phyloP scores from a whole-genome alignment of 2,113 vertebrate genomes.

The Grammomys surdaster region DNA sequence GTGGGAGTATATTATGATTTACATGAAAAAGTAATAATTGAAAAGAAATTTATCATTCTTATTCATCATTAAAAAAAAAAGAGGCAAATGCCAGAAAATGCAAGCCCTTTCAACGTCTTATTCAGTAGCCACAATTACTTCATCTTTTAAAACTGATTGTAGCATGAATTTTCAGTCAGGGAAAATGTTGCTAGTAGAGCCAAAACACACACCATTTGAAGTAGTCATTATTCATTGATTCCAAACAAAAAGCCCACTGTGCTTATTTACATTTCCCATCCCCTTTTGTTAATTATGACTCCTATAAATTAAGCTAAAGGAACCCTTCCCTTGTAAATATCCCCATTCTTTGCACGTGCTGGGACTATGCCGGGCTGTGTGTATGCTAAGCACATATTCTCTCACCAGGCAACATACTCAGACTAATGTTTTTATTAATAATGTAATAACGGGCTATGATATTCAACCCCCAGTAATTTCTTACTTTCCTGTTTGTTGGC shows the following conservation, averaged over 20 bases:
- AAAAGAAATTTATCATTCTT: conserved; percentile 14
- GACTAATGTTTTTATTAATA: background rate
- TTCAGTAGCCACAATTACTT: conserved; percentile 40
- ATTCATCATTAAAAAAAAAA: conserved; percentile 44
- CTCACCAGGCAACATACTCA: background rate
- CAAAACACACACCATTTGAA: conserved; percentile 50
- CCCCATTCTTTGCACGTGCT: background rate
- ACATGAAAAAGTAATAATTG: conserved; percentile 40
- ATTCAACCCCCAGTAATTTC: background rate
- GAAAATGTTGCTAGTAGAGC: conserved; percentile 16
- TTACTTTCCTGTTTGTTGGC: background rate
- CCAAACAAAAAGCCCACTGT: background rate
- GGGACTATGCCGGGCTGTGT: no score
- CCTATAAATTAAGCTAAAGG: background rate
- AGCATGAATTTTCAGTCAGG: conserved; percentile 32
- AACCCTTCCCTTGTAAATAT: conserved; percentile 33
- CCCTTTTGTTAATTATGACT: conserved; percentile 46
- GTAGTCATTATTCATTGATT: conserved; percentile 25
- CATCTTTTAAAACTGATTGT: conserved; percentile 49
- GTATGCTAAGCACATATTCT: background rate
- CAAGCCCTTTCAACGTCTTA: conserved; percentile 22
- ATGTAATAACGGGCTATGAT: background rate
- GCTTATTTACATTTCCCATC: conserved; percentile 10
- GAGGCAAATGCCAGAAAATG: conserved; percentile 44
- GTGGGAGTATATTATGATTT: background rate